These are phyloP conservation scores for Acyrthosiphon pisum DNA, from an alignment of 1,140 invertebrate genomes.

Conservation along the genomic window DNA sequence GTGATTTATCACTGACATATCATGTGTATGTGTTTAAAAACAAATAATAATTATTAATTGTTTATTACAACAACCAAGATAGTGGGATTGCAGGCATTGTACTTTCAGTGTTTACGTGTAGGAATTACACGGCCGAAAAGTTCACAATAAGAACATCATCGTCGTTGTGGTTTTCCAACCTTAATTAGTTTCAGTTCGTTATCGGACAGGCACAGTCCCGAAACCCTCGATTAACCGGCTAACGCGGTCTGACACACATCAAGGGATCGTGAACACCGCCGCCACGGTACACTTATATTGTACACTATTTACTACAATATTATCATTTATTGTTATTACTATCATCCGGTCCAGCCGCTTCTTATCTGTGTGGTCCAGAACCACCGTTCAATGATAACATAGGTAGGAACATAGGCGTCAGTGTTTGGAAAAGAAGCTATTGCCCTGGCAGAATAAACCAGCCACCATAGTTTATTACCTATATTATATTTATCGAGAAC, in stretches of 20 bases:
- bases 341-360: too few species aligned
- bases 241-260: slow-evolving; percentile 32
- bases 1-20: too few species aligned
- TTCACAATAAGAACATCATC: background rate
- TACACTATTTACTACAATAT: slow-evolving; percentile 5
- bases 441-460: background rate
- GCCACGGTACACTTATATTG: background rate
- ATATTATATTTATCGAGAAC: background rate
- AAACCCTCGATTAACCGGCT: slow-evolving; percentile 14
- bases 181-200: slow-evolving; percentile 50
- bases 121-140: background rate
- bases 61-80: background rate
- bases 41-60: background rate
- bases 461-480: background rate
- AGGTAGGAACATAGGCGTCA: background rate
- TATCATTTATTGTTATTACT: background rate
- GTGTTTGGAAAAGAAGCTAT: background rate
- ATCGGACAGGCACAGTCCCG: slow-evolving; percentile 24
- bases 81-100: background rate
- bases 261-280: background rate
- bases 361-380: slow-evolving; percentile 15
- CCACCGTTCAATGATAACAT: background rate
- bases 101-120: background rate
- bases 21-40: too few species aligned
- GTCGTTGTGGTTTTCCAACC: background rate